These are phyloP conservation scores for Denticeps clupeoides DNA, from an alignment of 2,797 vertebrate species.

Conservation along the genomic window DNA sequence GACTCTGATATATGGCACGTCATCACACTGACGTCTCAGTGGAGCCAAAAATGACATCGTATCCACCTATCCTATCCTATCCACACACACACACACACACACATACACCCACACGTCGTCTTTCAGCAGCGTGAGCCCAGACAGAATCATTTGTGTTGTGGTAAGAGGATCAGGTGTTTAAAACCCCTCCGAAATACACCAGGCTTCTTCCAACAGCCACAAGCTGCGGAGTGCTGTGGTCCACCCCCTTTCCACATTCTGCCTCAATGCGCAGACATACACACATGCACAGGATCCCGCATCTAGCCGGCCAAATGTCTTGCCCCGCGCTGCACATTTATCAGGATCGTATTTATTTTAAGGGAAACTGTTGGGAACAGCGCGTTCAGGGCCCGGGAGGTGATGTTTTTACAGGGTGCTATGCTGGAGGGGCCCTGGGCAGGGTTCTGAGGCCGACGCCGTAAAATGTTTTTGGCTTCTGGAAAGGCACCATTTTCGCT, in stretches of 20 bases:
- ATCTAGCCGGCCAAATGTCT: constrained; percentile 11
- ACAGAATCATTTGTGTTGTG: constrained; percentile 46
- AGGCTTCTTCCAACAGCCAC: constrained; percentile 39
- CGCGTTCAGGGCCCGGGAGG: constrained; percentile 11
- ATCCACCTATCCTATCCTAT: constrained; percentile 20
- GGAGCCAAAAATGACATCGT: constrained; percentile 38
- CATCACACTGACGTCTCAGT: constrained; percentile 24
- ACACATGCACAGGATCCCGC: constrained; percentile 9
- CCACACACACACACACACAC: too few relatives aligned
- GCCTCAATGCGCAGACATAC: constrained; percentile 7
- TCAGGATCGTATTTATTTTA: constrained; percentile 29
- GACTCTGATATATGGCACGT: constrained; percentile 21
- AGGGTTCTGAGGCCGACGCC: neutral
- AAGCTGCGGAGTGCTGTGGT: constrained; percentile 19
- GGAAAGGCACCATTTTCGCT: too few relatives aligned
- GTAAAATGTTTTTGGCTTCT: too few relatives aligned
- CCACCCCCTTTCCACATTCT: constrained; percentile 26
- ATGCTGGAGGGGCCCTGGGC: constrained; percentile 11
- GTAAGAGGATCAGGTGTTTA: constrained; percentile 43
- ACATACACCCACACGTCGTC: too few relatives aligned
- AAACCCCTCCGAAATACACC: constrained; percentile 41
- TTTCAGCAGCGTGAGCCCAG: constrained; percentile 38
- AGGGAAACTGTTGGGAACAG: constrained; percentile 5
- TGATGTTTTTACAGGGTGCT: constrained; percentile 14
- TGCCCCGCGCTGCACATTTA: constrained; percentile 12